phyloP scores from a whole-genome alignment of 2,888 invertebrate species.

The Ophraella communa region DNA sequence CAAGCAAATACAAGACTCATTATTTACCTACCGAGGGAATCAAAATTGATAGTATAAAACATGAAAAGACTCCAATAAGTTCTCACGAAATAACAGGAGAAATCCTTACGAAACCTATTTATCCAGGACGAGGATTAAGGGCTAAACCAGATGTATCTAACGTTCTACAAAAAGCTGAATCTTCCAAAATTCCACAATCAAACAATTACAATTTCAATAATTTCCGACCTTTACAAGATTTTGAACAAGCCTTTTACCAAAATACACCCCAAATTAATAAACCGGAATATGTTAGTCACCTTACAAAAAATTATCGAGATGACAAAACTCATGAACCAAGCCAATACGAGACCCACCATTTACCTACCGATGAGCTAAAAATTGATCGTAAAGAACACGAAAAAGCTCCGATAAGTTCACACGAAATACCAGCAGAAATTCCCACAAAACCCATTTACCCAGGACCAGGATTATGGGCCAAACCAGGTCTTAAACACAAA shows the following conservation, averaged over 20 bases:
- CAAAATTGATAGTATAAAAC: conserved; percentile 34
- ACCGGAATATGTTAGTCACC: conserved; percentile 15
- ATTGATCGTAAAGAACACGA: conserved; percentile 36
- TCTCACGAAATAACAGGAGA: conserved; percentile 48
- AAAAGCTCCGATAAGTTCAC: conserved; percentile 39
- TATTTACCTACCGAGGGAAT: conserved; percentile 31
- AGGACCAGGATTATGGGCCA: conserved; percentile 56
- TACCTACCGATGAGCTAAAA: conserved; percentile 31
- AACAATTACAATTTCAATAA: not conserved
- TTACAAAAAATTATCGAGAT: conserved; percentile 44
- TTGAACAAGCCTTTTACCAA: not conserved
- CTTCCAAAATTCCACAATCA: not conserved
- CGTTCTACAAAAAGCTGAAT: not conserved
- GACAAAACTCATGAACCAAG: conserved; percentile 45
- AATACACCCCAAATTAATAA: not conserved
- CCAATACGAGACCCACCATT: conserved; percentile 31
- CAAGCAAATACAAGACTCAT: conserved; percentile 32
- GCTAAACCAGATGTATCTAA: conserved; percentile 37
- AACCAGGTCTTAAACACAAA: conserved; percentile 50
- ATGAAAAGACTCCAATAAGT: conserved; percentile 37
- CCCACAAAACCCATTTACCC: conserved; percentile 57
- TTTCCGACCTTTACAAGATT: not conserved
- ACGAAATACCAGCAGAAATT: conserved; percentile 48
- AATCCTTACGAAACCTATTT: conserved; percentile 54
- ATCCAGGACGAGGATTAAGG: conserved; percentile 57